phyloP scores from a whole-genome alignment of 2,797 vertebrate species.

The Smutsia temminckii region DNA sequence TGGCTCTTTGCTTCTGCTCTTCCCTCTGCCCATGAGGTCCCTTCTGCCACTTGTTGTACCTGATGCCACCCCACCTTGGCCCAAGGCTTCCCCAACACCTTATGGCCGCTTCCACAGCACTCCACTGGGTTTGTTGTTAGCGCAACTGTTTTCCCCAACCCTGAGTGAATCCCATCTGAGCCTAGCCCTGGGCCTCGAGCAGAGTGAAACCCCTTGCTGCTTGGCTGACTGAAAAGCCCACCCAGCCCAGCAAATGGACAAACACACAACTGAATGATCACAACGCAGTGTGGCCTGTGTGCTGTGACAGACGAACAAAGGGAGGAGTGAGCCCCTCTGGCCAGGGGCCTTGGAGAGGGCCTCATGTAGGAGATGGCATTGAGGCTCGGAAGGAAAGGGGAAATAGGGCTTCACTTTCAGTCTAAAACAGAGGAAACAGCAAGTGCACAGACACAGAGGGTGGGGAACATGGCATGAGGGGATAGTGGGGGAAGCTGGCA shows the following conservation, averaged over 20 bases:
- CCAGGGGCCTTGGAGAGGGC: neutral
- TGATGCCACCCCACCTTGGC: neutral
- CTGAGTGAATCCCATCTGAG: neutral
- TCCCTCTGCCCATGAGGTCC: neutral
- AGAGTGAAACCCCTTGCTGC: no score
- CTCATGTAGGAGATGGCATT: neutral
- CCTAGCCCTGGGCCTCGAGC: neutral
- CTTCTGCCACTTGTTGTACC: neutral
- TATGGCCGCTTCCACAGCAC: neutral
- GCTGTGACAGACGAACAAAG: neutral
- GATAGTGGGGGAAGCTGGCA: fast-evolving
- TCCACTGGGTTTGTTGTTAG: no score
- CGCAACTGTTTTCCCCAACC: no score
- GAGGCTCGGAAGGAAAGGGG: neutral
- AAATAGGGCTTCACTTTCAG: neutral
- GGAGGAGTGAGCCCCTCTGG: neutral
- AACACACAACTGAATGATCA: neutral
- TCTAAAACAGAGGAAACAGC: neutral
- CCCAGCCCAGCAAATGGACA: neutral
- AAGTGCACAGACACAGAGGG: neutral
- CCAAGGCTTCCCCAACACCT: neutral
- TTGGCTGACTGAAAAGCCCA: neutral
- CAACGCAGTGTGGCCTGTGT: neutral
- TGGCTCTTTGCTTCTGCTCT: neutral
- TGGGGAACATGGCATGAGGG: fast-evolving